Evolutionary conservation across 92 coral and sea anemone species (phyloP).

Genomic region (Chrysogorgia sp.): DNA sequence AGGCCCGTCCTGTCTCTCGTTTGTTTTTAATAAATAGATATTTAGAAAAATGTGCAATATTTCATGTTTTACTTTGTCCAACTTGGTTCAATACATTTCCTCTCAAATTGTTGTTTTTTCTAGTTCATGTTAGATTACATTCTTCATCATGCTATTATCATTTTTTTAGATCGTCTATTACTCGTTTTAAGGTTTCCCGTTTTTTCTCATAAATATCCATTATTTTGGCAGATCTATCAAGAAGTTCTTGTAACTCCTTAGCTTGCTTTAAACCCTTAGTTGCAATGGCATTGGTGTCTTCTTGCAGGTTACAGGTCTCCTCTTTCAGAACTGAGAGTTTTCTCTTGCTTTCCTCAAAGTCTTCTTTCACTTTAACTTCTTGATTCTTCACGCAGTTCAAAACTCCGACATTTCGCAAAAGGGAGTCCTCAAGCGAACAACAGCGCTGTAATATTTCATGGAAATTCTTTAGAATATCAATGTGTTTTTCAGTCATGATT

Average conservation of each 20-base stretch:
- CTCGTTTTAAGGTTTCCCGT: neutral
- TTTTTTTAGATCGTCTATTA: neutral
- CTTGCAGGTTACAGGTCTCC: constrained; percentile 4
- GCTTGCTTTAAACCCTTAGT: neutral
- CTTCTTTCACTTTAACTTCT: constrained; percentile 17
- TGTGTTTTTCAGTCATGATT: constrained; percentile 23
- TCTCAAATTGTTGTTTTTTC: no score
- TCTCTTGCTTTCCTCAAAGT: neutral
- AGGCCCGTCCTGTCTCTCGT: no score
- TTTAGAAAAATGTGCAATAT: no score
- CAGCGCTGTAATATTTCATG: constrained; percentile 41
- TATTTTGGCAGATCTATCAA: neutral
- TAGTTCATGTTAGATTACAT: no score
- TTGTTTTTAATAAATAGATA: no score
- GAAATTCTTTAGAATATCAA: constrained; percentile 17
- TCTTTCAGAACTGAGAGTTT: constrained; percentile 16
- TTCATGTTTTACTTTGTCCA: no score
- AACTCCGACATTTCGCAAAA: constrained; percentile 5
- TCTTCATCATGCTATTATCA: neutral
- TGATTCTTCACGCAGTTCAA: constrained; percentile 18
- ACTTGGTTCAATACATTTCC: no score
- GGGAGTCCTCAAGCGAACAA: constrained; percentile 31
- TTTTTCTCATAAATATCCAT: neutral
- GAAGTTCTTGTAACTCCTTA: neutral
- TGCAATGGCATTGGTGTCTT: neutral